A percentile compares a stretch with the other conserved stretches of the same genome.
Conservation (phyloP, 1,140 invertebrate genomes). For the Heliconius eleuchia region DNA sequence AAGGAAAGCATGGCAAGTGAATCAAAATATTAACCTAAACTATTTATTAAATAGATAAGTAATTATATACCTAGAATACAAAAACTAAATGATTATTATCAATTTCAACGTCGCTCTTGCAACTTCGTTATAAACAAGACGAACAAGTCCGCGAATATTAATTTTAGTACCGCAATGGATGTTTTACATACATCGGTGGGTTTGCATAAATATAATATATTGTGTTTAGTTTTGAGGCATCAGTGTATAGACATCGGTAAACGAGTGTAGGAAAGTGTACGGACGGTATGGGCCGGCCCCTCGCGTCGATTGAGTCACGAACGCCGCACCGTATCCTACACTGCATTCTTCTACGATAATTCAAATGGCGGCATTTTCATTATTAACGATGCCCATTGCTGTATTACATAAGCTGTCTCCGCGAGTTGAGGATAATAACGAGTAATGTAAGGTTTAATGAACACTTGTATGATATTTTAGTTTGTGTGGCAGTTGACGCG, state of each 20-base stretch:
- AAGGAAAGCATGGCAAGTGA: background rate
- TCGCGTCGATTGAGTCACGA: constrained; percentile 69
- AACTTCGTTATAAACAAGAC: constrained; percentile 23
- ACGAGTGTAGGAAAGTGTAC: constrained; percentile 31
- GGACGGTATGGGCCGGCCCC: constrained; percentile 52
- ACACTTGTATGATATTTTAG: background rate
- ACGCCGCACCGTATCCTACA: constrained; percentile 53
- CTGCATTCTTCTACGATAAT: constrained; percentile 57
- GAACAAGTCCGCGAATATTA: constrained; percentile 29
- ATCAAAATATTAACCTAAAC: too few species aligned
- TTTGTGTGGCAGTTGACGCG: constrained; percentile 17
- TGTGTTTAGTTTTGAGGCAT: background rate
- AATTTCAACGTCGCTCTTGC: constrained; percentile 29
- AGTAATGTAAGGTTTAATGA: constrained; percentile 22
- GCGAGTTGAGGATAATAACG: background rate
- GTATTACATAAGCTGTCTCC: background rate
- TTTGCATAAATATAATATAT: background rate
- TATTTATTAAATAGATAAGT: background rate
- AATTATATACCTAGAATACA: background rate
- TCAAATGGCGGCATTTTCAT: constrained; percentile 40
- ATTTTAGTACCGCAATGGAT: constrained; percentile 5
- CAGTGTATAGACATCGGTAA: constrained; percentile 28
- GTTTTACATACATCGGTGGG: background rate
- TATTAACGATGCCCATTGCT: constrained; percentile 48
- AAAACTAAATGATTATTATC: constrained; percentile 32